These are phyloP conservation scores for Luscinia megarhynchos DNA, from an alignment of 2,797 vertebrate genomes.

Conservation along the genomic window DNA sequence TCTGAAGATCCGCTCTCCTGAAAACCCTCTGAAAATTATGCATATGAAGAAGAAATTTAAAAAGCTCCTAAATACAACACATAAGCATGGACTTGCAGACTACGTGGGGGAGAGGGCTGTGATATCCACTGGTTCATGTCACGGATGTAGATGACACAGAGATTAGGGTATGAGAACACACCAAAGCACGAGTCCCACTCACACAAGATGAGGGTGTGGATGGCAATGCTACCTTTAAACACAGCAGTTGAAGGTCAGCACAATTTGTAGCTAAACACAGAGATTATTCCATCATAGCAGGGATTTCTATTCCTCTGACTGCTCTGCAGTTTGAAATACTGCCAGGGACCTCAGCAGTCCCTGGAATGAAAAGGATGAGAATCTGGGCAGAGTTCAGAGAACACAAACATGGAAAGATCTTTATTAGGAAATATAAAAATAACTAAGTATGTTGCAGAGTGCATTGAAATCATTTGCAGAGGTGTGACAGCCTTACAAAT, in stretches of 20 bases:
- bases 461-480: not conserved
- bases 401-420: constrained; percentile 51
- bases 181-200: not conserved
- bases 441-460: not conserved
- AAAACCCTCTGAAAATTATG: not conserved
- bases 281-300: not conserved
- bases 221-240: not conserved
- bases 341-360: constrained; percentile 30
- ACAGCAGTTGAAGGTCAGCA: not conserved
- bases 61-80: not conserved
- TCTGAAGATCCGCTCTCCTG: not conserved
- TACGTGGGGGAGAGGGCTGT: not conserved
- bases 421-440: constrained; percentile 58
- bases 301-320: not conserved
- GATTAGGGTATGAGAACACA: not conserved
- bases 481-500: constrained; percentile 4
- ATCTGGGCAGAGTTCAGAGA: constrained; percentile 61
- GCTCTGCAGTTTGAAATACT: constrained; percentile 7
- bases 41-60: not conserved
- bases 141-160: not conserved
- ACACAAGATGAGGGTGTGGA: not conserved
- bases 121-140: not conserved
- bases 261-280: not conserved
- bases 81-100: not conserved
- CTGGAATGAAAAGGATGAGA: constrained; percentile 55